phyloP scores from a whole-genome alignment of 1,140 invertebrate species.

The Thrips palmi region DNA sequence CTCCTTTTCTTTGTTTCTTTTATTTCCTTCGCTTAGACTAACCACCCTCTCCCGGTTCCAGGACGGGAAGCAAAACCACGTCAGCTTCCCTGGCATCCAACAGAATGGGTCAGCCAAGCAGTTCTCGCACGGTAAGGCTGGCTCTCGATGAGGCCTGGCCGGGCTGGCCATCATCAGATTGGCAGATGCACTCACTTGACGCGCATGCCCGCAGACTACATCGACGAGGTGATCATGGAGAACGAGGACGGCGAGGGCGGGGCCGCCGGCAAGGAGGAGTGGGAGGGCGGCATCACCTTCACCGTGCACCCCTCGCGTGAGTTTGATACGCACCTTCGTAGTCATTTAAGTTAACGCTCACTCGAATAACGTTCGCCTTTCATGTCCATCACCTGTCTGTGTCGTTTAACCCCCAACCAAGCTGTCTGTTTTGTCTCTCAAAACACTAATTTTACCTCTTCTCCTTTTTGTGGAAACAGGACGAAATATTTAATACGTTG shows the following conservation, averaged over 20 bases:
- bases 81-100: constrained; percentile 70
- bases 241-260: constrained; percentile 33
- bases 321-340: too few relatives aligned
- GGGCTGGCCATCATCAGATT: not conserved
- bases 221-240: constrained; percentile 34
- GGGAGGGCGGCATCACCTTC: constrained; percentile 64
- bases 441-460: too few relatives aligned
- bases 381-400: too few relatives aligned
- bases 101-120: constrained; percentile 70
- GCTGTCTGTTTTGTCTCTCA: too few relatives aligned
- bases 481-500: too few relatives aligned
- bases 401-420: too few relatives aligned
- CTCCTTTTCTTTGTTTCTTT: not conserved
- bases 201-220: constrained; percentile 15
- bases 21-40: too few relatives aligned
- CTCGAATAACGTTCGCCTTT: too few relatives aligned
- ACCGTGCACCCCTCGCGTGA: constrained; percentile 67
- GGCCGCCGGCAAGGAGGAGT: constrained; percentile 39
- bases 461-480: too few relatives aligned
- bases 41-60: constrained; percentile 22
- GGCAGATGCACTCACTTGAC: not conserved
- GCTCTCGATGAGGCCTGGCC: not conserved
- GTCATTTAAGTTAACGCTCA: too few relatives aligned
- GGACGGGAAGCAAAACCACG: constrained; percentile 68
- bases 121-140: constrained; percentile 65